These are phyloP conservation scores for Anguilla megastoma DNA, from an alignment of 2,797 vertebrate genomes.

Conservation along the genomic window DNA sequence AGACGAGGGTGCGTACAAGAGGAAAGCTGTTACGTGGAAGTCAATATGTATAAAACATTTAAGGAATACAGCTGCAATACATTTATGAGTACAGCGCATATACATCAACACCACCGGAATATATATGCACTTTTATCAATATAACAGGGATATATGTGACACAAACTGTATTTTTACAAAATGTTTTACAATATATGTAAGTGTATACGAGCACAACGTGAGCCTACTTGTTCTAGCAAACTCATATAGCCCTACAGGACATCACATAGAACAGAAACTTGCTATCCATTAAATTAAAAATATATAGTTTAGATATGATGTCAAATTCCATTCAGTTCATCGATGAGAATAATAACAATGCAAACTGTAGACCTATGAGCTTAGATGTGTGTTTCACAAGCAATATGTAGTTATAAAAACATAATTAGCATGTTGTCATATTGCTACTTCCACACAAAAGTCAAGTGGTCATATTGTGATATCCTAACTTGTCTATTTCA, in stretches of 20 bases:
- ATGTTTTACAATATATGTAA: background rate
- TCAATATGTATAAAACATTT: conserved; percentile 2
- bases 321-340: background rate
- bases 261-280: background rate
- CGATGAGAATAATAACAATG: background rate
- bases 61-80: background rate
- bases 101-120: background rate
- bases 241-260: background rate
- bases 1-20: background rate
- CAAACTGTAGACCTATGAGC: background rate
- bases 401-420: background rate
- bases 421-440: background rate
- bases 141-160: background rate
- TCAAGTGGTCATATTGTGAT: background rate
- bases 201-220: background rate
- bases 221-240: background rate
- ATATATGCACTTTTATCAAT: background rate
- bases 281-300: no score
- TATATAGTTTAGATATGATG: no score
- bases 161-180: background rate
- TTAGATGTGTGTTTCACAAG: background rate
- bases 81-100: background rate
- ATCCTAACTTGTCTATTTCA: background rate
- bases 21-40: background rate
- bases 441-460: background rate